Base-by-base conservation (phyloP, 2,797 vertebrate genomes). In the Intellagama lesueurii region DNA sequence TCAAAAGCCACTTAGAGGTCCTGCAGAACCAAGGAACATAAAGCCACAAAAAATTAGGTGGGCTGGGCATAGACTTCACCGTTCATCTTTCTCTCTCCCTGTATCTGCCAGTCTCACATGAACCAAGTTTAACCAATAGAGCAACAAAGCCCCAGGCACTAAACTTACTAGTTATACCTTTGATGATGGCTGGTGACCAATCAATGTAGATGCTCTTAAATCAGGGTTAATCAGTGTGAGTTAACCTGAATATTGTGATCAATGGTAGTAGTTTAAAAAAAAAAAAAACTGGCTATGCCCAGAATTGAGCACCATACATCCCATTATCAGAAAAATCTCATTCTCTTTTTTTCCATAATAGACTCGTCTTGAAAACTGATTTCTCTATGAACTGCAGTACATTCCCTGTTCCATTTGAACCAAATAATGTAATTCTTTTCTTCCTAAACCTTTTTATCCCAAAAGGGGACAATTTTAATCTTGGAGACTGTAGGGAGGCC, bases 381-480 rank as follows among this genome's bases (percentile, higher is more conserved):
- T 87, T 89, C 47, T 8, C 7, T 77, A 8, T 86, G 22, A n/a
- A 40, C 3, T 22, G 72, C 80, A 79, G 49, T 8, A 89, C 52
- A 69, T 88, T 90, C 86, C 40, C 40, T 83, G 30, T 82, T 85
- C 78, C 32, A 26, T 89, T 75, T 90, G 66, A 1, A 83, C 82
- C 28, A 92, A 87, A 81, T 66, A 49, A 84, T 93, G 88, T 86
- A 85, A 90, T 69, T 70, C 16, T 89, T 92, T 80, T 83, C 75
- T 90, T 83, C 80, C 70, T 89, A 90, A 87, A 82, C 40, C 6
- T 92, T 91, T 89, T 92, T 83, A 89, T 86, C 44, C 78, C 68
- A 75, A 78, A 16, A 81, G 91, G 77, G 35, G 90, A 44, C 56
- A 85, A 85, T 93, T 94, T 93, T 91, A 90, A 87, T 91, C 77